Evolutionary conservation across 2,888 invertebrate species (phyloP).

Genomic region (Rhopalosiphum nymphaeae): DNA sequence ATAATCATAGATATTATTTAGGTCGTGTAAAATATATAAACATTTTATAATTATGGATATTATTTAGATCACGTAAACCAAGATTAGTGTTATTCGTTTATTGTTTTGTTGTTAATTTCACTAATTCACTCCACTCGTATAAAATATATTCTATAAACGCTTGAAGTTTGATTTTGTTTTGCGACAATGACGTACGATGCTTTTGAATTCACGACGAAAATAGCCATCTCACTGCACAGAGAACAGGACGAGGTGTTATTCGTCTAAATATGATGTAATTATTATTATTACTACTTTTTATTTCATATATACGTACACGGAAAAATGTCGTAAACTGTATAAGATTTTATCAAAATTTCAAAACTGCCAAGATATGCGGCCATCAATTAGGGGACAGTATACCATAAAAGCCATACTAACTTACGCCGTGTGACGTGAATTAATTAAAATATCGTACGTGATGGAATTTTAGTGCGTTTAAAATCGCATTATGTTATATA

Average conservation of each 20-base stretch:
- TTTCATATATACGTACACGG: not conserved
- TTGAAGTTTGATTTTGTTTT: not conserved
- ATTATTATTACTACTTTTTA: not conserved
- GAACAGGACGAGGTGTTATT: not conserved
- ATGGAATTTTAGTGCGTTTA: slow-evolving; percentile 62
- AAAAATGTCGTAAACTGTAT: slow-evolving; percentile 19
- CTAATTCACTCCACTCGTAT: not conserved
- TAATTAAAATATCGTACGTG: slow-evolving; percentile 61
- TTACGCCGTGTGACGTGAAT: slow-evolving; percentile 53
- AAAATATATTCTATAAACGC: not conserved
- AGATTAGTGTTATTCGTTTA: not conserved
- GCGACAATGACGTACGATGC: not conserved
- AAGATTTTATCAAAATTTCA: slow-evolving; percentile 42
- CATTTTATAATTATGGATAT: too few species aligned
- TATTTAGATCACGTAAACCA: too few species aligned
- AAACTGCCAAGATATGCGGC: slow-evolving; percentile 23
- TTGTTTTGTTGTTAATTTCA: not conserved
- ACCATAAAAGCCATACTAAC: slow-evolving; percentile 40
- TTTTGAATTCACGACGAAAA: not conserved
- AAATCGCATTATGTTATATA: slow-evolving; percentile 53
- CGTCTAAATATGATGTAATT: not conserved
- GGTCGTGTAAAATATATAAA: too few species aligned
- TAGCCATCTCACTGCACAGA: not conserved
- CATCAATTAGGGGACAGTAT: slow-evolving; percentile 56
- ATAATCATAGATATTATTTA: too few species aligned